Percentiles rank a stretch among this genome's conserved stretches.
Conservation (phyloP, 2,113 vertebrate species). For the Corvus moneduloides region DNA sequence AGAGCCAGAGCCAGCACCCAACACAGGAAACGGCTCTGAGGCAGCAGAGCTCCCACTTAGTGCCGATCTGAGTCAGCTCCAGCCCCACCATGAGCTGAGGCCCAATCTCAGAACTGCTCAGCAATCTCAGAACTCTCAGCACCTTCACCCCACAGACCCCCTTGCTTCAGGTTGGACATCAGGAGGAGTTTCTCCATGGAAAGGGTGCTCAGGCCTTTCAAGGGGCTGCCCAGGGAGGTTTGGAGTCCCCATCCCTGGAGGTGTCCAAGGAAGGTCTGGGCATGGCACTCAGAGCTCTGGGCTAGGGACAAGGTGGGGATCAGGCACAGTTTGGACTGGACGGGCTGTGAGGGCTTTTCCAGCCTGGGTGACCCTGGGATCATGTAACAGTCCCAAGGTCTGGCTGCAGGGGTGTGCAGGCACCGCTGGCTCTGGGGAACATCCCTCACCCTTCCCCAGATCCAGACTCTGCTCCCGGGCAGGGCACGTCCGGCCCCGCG, state of each 20-base stretch:
- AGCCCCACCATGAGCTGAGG: background rate
- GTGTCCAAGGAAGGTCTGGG: background rate
- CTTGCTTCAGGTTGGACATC: fast-evolving
- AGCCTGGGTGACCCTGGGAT: too few species aligned
- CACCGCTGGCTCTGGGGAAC: background rate
- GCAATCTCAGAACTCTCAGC: background rate
- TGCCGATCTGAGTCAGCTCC: background rate
- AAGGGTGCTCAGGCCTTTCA: fast-evolving
- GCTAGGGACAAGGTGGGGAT: background rate
- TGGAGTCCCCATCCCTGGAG: background rate
- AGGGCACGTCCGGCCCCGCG: background rate
- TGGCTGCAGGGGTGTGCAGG: background rate
- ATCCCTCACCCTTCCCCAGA: fast-evolving
- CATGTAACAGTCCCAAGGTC: fast-evolving
- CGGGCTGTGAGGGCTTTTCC: background rate
- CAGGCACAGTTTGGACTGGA: fast-evolving
- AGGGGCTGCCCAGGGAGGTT: background rate
- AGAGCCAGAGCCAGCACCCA: background rate
- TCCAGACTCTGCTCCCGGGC: background rate
- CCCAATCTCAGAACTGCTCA: background rate
- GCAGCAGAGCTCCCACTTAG: fast-evolving
- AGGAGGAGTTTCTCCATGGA: background rate
- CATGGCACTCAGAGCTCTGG: background rate
- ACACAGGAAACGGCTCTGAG: fast-evolving
- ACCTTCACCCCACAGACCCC: fast-evolving